A percentile compares a stretch with the other conserved stretches of the same genome.
Conservation (phyloP, 2,113 vertebrate genomes). For the Trichechus manatus region DNA sequence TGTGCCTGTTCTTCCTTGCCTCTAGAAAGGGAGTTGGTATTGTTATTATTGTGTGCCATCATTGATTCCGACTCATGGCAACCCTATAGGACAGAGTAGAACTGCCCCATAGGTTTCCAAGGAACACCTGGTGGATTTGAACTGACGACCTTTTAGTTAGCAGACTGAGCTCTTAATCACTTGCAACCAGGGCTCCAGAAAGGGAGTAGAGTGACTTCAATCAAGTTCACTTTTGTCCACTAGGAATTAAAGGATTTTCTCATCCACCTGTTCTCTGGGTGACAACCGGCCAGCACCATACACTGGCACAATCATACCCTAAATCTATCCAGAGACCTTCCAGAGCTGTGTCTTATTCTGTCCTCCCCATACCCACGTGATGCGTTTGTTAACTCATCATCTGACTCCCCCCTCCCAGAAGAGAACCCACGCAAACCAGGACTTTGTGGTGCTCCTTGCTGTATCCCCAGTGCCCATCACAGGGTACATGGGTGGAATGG, state of each 20-base stretch:
- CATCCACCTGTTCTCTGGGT: neutral
- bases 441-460: neutral
- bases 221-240: constrained; percentile 3
- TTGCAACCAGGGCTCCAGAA: neutral
- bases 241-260: neutral
- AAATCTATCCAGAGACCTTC: neutral
- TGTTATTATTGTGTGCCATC: no score
- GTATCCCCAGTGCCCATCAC: neutral
- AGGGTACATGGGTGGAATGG: neutral
- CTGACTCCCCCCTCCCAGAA: neutral
- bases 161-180: no score
- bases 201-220: neutral
- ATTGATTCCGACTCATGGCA: no score
- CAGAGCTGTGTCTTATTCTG: neutral
- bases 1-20: neutral
- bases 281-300: neutral
- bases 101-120: no score
- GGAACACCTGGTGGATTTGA: no score
- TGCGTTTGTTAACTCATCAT: neutral
- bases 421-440: neutral
- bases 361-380: neutral
- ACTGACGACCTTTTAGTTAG: no score
- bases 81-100: no score
- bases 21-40: neutral
- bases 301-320: neutral